Evolutionary conservation across 2,888 invertebrate species (phyloP).

Genomic region (Rugalucina vietnamica): DNA sequence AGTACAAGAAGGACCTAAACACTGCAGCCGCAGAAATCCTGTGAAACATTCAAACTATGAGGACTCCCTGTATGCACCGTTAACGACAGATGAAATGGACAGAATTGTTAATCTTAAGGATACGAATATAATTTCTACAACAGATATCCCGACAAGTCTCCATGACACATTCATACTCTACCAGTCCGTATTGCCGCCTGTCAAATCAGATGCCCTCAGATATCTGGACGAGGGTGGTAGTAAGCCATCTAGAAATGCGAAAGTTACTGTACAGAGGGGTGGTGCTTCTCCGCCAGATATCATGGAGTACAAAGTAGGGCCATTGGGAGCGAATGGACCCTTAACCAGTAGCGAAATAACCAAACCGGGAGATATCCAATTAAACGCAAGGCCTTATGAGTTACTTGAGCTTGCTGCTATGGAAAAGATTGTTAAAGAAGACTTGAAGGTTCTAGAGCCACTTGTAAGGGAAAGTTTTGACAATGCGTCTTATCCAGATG

Average conservation of each 20-base stretch:
- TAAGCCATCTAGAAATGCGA: conserved; percentile 65
- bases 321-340: conserved; percentile 37
- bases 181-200: conserved; percentile 60
- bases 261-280: conserved; percentile 62
- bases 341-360: conserved; percentile 36
- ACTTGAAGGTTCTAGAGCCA: conserved; percentile 46
- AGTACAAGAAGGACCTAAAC: not conserved
- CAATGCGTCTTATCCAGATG: conserved; percentile 53
- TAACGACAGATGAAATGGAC: conserved; percentile 61
- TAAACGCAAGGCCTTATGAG: conserved; percentile 66
- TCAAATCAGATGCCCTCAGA: conserved; percentile 56
- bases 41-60: conserved; percentile 44
- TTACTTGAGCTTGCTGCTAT: conserved; percentile 53
- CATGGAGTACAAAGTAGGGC: conserved; percentile 72
- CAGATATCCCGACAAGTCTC: conserved; percentile 38
- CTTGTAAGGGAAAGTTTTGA: conserved; percentile 68
- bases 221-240: conserved; percentile 58
- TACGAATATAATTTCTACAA: conserved; percentile 38
- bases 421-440: conserved; percentile 44
- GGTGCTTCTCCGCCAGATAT: conserved; percentile 51
- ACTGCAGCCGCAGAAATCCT: conserved; percentile 41
- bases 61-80: conserved; percentile 57
- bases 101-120: conserved; percentile 41
- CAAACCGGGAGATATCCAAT: conserved; percentile 60
- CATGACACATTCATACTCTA: conserved; percentile 62